Percentiles rank a stretch among this genome's conserved stretches.
These are phyloP conservation scores for Alectura lathami DNA, from an alignment of 2,113 vertebrate species.

Conservation along the genomic window DNA sequence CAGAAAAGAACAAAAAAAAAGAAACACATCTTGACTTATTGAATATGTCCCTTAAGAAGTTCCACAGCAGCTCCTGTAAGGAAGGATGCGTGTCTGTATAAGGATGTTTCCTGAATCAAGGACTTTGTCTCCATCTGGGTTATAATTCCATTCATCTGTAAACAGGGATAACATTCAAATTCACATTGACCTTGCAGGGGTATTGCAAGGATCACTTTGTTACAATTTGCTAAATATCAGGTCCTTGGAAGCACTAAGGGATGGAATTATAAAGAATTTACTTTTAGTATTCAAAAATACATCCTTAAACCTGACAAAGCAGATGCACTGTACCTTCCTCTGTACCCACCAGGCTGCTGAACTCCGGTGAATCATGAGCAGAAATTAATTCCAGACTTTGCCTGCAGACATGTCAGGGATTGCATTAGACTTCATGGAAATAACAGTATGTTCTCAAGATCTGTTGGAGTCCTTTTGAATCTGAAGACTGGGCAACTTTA, in stretches of 20 bases:
- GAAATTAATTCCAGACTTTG: conserved; percentile 25
- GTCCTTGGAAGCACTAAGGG: not conserved
- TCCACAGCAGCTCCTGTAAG: not conserved
- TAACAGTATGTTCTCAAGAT: not conserved
- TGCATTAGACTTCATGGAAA: not conserved
- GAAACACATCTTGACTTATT: not conserved
- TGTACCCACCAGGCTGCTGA: conserved; percentile 8
- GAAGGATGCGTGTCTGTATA: not conserved
- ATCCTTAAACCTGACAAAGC: conserved; percentile 7
- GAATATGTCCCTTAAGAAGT: not conserved
- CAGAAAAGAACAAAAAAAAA: not conserved
- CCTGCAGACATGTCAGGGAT: not conserved
- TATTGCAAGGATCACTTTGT: not conserved
- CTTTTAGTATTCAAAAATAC: conserved; percentile 5
- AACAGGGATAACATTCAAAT: not conserved
- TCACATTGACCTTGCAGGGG: not conserved
- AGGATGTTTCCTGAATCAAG: not conserved
- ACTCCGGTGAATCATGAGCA: not conserved
- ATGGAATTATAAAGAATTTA: not conserved
- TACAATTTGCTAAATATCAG: not conserved
- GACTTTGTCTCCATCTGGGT: not conserved
- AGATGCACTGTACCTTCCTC: not conserved
- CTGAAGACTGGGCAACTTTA: not conserved
- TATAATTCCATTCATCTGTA: not conserved
- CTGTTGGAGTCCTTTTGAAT: not conserved